These are phyloP conservation scores for Burhinus bistriatus DNA, from an alignment of 2,113 vertebrate genomes.

Conservation along the genomic window DNA sequence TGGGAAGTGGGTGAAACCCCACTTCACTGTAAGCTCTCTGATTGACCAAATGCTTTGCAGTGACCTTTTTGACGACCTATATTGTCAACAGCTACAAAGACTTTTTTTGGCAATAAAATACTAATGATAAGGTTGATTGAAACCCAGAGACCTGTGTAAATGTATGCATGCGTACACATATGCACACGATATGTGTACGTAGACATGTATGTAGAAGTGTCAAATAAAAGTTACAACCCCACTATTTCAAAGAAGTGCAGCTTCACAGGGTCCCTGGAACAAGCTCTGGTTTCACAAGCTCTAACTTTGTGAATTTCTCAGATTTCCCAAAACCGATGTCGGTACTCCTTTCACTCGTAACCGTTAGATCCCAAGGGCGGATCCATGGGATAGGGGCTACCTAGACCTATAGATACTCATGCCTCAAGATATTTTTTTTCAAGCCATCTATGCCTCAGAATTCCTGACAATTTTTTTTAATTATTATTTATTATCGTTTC, in stretches of 20 bases:
- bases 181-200: fast-evolving
- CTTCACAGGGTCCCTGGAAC: background rate
- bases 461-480: background rate
- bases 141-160: background rate
- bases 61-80: fast-evolving
- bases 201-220: background rate
- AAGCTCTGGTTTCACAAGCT: background rate
- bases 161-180: fast-evolving
- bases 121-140: background rate
- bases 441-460: constrained; percentile 49
- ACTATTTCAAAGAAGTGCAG: background rate
- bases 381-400: background rate
- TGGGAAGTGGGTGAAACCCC: background rate
- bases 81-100: background rate
- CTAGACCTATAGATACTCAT: background rate
- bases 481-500: constrained; percentile 13
- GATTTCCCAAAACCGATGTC: background rate
- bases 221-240: background rate
- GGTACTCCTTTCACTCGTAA: background rate
- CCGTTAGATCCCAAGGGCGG: background rate
- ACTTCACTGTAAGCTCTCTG: background rate
- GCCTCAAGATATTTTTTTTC: background rate
- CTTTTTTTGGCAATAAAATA: background rate
- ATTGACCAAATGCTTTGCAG: background rate
- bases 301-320: background rate